Evolutionary conservation across 2,888 invertebrate species (phyloP).

Genomic region (Leucania comma): DNA sequence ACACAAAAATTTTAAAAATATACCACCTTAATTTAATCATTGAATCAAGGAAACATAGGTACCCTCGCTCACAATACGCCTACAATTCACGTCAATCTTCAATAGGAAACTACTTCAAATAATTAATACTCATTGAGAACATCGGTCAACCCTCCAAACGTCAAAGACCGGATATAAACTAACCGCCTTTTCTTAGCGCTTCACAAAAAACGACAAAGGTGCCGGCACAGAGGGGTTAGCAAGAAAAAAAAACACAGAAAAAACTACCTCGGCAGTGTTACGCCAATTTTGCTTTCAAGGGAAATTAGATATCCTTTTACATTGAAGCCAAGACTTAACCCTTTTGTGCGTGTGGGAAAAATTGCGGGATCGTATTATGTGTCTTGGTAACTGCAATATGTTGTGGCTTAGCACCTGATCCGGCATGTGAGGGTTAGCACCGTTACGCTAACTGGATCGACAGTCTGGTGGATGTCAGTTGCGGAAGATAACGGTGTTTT

Average conservation of each 20-base stretch:
- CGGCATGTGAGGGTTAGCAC: slow-evolving; percentile 60
- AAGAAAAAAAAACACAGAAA: slow-evolving; percentile 72
- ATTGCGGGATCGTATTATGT: slow-evolving; percentile 74
- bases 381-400: slow-evolving; percentile 70
- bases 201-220: slow-evolving; percentile 82
- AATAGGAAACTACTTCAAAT: slow-evolving; percentile 86
- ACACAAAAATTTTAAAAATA: slow-evolving; percentile 5
- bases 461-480: slow-evolving; percentile 25
- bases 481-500: slow-evolving; percentile 39
- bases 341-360: slow-evolving; percentile 88
- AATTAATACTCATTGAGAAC: slow-evolving; percentile 89
- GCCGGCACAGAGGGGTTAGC: slow-evolving; percentile 82
- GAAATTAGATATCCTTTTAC: slow-evolving; percentile 90
- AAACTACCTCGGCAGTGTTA: slow-evolving; percentile 85
- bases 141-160: slow-evolving; percentile 85
- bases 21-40: slow-evolving; percentile 52
- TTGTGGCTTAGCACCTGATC: slow-evolving; percentile 70
- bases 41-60: slow-evolving; percentile 64
- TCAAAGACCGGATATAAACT: slow-evolving; percentile 90
- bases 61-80: slow-evolving; percentile 76
- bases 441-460: slow-evolving; percentile 57
- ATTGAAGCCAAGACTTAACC: slow-evolving; percentile 83
- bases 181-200: slow-evolving; percentile 91
- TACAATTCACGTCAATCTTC: slow-evolving; percentile 70
- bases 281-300: slow-evolving; percentile 90